Conservation (phyloP, 2,797 vertebrate genomes). For the Pristis pectinata region DNA sequence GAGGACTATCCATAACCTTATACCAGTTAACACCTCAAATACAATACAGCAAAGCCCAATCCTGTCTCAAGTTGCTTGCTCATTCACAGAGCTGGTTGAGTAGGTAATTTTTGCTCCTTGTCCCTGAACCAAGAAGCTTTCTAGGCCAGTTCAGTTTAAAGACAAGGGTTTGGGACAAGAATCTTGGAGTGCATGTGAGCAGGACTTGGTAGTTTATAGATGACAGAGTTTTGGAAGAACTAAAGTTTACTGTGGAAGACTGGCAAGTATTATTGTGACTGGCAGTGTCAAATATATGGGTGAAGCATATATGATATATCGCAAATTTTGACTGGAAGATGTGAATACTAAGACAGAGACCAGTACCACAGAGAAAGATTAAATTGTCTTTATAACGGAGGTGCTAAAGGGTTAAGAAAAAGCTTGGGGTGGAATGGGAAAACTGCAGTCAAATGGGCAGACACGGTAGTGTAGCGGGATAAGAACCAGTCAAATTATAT, state of each 20-base stretch:
- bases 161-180: too few relatives aligned
- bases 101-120: too few relatives aligned
- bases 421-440: not conserved
- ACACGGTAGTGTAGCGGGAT: too few relatives aligned
- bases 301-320: not conserved
- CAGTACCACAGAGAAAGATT: not conserved
- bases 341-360: not conserved
- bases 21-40: too few relatives aligned
- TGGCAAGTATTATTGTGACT: not conserved
- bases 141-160: too few relatives aligned
- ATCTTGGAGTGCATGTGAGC: not conserved
- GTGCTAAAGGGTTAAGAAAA: not conserved
- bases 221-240: not conserved
- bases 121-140: too few relatives aligned
- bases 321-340: too few relatives aligned
- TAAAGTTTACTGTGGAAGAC: not conserved
- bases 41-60: not conserved
- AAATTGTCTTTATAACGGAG: not conserved
- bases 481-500: too few relatives aligned
- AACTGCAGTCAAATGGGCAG: too few relatives aligned
- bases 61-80: not conserved
- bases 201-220: not conserved
- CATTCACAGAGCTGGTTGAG: too few relatives aligned
- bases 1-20: too few relatives aligned
- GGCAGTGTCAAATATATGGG: not conserved